Conservation (phyloP, 2,113 vertebrate genomes). For the Nestor notabilis region DNA sequence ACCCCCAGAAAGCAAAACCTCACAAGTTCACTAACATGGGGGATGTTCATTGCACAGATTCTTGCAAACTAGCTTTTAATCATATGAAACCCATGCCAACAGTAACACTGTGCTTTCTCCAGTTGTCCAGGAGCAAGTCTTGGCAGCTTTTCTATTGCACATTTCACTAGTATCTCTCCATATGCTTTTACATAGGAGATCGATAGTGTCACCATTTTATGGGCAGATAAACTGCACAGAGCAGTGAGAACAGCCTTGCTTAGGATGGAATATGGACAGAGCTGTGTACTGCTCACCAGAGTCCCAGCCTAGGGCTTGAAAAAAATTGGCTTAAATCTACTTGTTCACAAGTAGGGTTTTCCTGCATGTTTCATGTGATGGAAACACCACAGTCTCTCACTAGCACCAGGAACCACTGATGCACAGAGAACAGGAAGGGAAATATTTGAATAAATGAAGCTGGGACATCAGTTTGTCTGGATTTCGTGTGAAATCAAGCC, state of each 20-base stretch:
- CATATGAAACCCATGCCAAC: neutral
- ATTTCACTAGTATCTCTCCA: neutral
- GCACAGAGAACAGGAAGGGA: neutral
- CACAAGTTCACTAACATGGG: neutral
- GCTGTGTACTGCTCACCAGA: neutral
- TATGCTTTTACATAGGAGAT: neutral
- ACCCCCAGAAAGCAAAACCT: neutral
- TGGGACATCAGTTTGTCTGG: neutral
- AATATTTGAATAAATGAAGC: neutral
- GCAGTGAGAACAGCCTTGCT: neutral
- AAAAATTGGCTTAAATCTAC: neutral
- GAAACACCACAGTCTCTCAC: neutral
- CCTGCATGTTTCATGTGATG: neutral
- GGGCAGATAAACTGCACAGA: neutral
- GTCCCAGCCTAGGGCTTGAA: neutral
- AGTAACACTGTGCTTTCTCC: neutral
- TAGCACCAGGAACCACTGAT: neutral
- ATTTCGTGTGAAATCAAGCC: neutral
- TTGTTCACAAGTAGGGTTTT: neutral
- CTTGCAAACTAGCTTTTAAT: neutral
- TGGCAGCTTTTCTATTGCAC: neutral
- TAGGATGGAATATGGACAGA: neutral
- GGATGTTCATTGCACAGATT: neutral
- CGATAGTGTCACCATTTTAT: neutral
- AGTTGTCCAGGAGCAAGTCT: neutral